phyloP scores from a whole-genome alignment of 2,113 vertebrate species.

The Elgaria multicarinata region DNA sequence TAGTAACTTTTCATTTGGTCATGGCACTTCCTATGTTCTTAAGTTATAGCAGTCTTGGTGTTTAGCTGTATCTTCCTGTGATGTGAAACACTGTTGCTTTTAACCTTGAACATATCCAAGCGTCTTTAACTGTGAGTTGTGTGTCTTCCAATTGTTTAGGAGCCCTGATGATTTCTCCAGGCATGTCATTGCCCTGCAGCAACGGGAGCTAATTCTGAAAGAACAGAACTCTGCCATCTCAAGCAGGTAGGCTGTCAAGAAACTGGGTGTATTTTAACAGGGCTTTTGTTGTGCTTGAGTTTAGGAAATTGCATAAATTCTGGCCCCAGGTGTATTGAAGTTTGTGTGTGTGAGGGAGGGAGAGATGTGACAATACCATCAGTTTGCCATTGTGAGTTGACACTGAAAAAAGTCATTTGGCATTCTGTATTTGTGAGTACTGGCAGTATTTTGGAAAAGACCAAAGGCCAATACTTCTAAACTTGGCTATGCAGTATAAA shows the following conservation, averaged over 20 bases:
- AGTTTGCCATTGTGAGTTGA: background rate
- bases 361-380: background rate
- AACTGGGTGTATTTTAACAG: background rate
- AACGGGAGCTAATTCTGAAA: slow-evolving; percentile 88
- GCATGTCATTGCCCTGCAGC: slow-evolving; percentile 92
- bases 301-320: background rate
- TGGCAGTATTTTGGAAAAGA: background rate
- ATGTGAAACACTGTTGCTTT: fast-evolving
- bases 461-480: background rate
- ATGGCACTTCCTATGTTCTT: too few species aligned
- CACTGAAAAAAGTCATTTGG: background rate
- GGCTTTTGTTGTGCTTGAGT: fast-evolving
- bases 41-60: background rate
- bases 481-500: background rate
- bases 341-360: background rate
- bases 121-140: background rate
- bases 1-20: too few species aligned
- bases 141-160: slow-evolving; percentile 73
- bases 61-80: background rate
- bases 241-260: slow-evolving; percentile 81
- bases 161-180: slow-evolving; percentile 94
- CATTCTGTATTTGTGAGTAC: background rate
- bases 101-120: background rate
- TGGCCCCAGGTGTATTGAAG: background rate
- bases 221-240: slow-evolving; percentile 88